These are phyloP conservation scores for Agriotes lineatus DNA, from an alignment of 2,888 invertebrate species.

Conservation along the genomic window DNA sequence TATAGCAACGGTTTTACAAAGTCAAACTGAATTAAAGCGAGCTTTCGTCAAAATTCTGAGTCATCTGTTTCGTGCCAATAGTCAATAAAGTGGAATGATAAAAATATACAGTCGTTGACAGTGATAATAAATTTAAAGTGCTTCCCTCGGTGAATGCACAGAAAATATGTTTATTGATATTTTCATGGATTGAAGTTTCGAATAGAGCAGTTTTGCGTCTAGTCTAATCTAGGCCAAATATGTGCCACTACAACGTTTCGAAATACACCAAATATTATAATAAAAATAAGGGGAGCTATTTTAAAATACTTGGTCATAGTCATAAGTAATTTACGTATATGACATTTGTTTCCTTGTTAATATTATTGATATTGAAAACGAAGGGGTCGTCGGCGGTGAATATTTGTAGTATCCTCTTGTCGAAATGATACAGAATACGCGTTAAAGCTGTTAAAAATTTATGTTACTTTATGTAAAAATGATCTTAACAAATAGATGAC, in stretches of 20 bases:
- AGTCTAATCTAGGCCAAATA: not conserved
- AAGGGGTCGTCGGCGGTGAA: no score
- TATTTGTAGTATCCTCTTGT: conserved; percentile 27
- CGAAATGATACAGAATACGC: conserved; percentile 16
- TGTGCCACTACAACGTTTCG: not conserved
- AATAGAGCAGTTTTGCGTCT: not conserved
- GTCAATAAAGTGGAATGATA: no score
- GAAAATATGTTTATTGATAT: no score
- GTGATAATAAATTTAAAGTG: no score
- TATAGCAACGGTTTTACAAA: no score
- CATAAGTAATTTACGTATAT: conserved; percentile 18
- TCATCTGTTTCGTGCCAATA: no score
- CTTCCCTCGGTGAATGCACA: no score
- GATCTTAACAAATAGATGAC: conserved; percentile 32
- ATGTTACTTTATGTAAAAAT: conserved; percentile 29
- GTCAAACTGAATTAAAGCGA: no score
- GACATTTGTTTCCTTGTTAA: no score
- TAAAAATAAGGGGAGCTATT: conserved; percentile 2
- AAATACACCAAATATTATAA: not conserved
- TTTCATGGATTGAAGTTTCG: not conserved
- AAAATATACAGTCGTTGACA: no score
- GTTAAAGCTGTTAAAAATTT: conserved; percentile 24
- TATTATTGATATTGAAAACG: no score
- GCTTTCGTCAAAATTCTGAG: no score
- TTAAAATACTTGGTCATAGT: conserved; percentile 17